phyloP scores from a whole-genome alignment of 1,140 invertebrate genomes.

The Sipha flava region DNA sequence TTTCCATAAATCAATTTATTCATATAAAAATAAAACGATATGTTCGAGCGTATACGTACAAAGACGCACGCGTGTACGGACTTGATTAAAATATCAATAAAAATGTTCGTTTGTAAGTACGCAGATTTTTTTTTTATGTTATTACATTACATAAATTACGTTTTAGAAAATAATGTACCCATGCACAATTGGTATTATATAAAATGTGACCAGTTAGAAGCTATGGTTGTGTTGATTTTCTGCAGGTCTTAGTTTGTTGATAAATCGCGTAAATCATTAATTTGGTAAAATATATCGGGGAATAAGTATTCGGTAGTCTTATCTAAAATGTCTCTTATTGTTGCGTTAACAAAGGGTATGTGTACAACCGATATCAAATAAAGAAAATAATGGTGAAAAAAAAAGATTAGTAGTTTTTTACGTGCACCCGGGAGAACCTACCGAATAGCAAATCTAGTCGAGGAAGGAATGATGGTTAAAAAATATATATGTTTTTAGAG shows the following conservation, averaged over 20 bases:
- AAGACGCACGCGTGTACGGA: too few species aligned
- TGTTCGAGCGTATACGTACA: too few species aligned
- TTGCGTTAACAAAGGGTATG: neutral
- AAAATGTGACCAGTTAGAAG: neutral
- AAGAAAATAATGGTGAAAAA: neutral
- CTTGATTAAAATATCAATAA: too few species aligned
- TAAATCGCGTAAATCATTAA: neutral
- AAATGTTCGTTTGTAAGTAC: too few species aligned
- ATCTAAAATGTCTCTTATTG: conserved; percentile 14
- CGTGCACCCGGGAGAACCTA: too few species aligned
- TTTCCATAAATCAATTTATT: too few species aligned
- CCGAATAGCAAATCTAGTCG: too few species aligned
- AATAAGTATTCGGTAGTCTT: neutral
- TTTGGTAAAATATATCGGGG: neutral
- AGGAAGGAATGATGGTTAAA: too few species aligned
- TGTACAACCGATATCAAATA: neutral
- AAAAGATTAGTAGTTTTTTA: neutral
- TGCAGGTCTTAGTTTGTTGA: neutral
- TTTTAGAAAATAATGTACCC: neutral
- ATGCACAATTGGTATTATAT: too few species aligned
- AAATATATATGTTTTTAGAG: too few species aligned
- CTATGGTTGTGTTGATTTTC: neutral
- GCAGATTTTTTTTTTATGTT: neutral
- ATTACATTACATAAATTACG: neutral
- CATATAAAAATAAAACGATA: too few species aligned